phyloP scores from a whole-genome alignment of 2,888 invertebrate genomes.

The Leistus spinibarbis region DNA sequence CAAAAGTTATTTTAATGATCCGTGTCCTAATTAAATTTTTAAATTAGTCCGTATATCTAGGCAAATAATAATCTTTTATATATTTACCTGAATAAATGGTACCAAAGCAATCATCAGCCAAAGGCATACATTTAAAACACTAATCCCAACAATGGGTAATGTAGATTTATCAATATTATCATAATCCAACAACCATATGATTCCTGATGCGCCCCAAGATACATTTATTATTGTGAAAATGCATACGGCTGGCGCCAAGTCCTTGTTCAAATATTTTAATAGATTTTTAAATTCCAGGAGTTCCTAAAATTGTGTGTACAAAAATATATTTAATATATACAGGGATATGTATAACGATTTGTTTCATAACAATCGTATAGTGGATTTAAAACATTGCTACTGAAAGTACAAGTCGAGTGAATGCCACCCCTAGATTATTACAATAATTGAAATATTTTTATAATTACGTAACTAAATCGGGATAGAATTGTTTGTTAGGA shows the following conservation, averaged over 20 bases:
- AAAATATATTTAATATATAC: neutral
- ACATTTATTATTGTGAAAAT: slow-evolving; percentile 77
- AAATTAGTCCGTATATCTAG: no score
- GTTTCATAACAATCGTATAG: no score
- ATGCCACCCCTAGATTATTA: no score
- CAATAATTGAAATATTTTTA: no score
- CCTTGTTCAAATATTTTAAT: slow-evolving; percentile 76
- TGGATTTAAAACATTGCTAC: no score
- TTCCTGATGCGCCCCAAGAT: slow-evolving; percentile 74
- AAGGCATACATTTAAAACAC: slow-evolving; percentile 64
- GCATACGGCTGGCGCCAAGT: slow-evolving; percentile 77
- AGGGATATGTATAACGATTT: no score
- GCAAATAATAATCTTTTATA: neutral
- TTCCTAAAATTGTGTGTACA: slow-evolving; percentile 62
- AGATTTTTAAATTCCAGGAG: slow-evolving; percentile 80
- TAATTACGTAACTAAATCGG: no score
- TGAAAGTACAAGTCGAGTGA: no score
- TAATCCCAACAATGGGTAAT: slow-evolving; percentile 65
- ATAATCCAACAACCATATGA: slow-evolving; percentile 68
- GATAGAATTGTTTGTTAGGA: no score
- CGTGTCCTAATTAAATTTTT: no score
- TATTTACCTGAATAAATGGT: slow-evolving; percentile 73
- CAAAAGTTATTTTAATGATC: neutral
- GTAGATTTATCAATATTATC: slow-evolving; percentile 66
- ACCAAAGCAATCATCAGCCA: slow-evolving; percentile 70